Evolutionary conservation across 2,888 invertebrate species (phyloP), one percentile per base, ranked within the genome.

Genomic region (Drosophila koepferae): DNA sequence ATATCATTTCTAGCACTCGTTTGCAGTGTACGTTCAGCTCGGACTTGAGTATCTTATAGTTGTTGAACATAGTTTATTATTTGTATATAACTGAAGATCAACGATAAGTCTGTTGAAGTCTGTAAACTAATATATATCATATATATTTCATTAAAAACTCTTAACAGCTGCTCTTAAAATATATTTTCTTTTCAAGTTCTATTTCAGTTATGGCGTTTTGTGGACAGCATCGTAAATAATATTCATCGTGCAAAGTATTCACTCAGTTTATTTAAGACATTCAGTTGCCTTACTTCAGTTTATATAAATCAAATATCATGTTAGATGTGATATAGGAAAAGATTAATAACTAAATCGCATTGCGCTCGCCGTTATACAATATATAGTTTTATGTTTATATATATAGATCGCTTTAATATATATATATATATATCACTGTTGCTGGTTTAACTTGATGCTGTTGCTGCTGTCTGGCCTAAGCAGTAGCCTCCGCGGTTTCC

Each of bases 381-480:
- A 77, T 77, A 74, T 69, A 77, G 68, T 67, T 69, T 67, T 63
- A 68, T 72, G 66, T 34, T 34, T 58, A 58, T 56, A 56, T 58
- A 58, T 44, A 58, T 58, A 34, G 74, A 84, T 84, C 69, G 70
- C 40, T 70, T 77, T 67, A 72, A 81, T 83, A 77, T 89, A 89
- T 40, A 85, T 89, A 89, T 40, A 85, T 40, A 41, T 85, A 44
- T 56, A 85, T 85, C 84, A 85, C 84, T 89, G 84, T 89, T 84
- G 89, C 89, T 89, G 89, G 89, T 77, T 82, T 41, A 68, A 55
- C 68, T 70, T 70, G 64, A 80, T 66, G 61, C 10, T 46, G 40
- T 14, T 55, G 20, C 20, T 63, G 61, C 20, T n/a, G 44, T 20
- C 44, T 48, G 49, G 10, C 46, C 61, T 74, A 84, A 34, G 23